phyloP scores from a whole-genome alignment of 2,888 invertebrate species.

The Chromoteleia sp. region DNA sequence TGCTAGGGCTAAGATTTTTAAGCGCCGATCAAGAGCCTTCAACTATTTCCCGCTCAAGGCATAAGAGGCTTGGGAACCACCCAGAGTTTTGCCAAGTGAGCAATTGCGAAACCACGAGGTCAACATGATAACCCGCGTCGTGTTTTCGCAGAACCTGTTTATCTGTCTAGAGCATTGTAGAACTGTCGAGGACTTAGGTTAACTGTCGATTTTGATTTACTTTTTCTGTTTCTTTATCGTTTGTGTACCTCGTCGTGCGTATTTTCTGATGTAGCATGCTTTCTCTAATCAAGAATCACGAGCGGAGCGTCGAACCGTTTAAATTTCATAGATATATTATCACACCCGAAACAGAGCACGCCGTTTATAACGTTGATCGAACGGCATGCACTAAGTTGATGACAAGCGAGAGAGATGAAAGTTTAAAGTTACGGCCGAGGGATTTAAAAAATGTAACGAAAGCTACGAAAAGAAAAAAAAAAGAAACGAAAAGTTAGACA shows the following conservation, averaged over 20 bases:
- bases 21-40: constrained; percentile 22
- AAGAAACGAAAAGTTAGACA: constrained; percentile 1
- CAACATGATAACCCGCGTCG: constrained; percentile 37
- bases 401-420: constrained; percentile 62
- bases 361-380: constrained; percentile 68
- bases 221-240: constrained; percentile 60
- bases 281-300: constrained; percentile 74
- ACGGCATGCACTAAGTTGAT: constrained; percentile 64
- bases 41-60: constrained; percentile 31
- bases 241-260: constrained; percentile 80
- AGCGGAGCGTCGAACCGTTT: constrained; percentile 68
- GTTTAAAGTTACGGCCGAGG: constrained; percentile 30
- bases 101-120: constrained; percentile 62
- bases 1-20: neutral
- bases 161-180: constrained; percentile 72
- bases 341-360: constrained; percentile 60
- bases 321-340: constrained; percentile 55
- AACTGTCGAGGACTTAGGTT: constrained; percentile 70
- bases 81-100: constrained; percentile 72
- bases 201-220: constrained; percentile 59
- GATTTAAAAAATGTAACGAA: constrained; percentile 16
- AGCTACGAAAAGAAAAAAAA: constrained; percentile 15
- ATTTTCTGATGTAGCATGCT: constrained; percentile 81
- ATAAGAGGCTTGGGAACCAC: constrained; percentile 76
- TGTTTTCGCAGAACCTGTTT: constrained; percentile 57